These are phyloP conservation scores for Protobothrops flavoviridis DNA, from an alignment of 2,113 vertebrate species.

Conservation along the genomic window DNA sequence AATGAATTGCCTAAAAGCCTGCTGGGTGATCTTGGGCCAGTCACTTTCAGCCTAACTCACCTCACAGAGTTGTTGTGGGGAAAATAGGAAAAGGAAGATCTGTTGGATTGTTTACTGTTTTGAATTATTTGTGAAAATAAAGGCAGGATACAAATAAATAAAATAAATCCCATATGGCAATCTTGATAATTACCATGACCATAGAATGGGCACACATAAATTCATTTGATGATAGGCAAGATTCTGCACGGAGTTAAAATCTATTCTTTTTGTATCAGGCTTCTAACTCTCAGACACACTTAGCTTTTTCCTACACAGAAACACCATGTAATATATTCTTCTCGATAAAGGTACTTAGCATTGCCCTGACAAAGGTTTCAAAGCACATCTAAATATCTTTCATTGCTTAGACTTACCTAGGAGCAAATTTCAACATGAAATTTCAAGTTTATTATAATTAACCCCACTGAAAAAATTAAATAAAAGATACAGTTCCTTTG, in stretches of 20 bases:
- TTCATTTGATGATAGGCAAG: not conserved
- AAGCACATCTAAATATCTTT: constrained; percentile 32
- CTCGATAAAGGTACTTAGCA: not conserved
- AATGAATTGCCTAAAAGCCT: not conserved
- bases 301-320: not conserved
- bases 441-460: not conserved
- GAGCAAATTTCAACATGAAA: constrained; percentile 22
- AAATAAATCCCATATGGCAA: not conserved
- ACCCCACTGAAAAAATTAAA: not conserved
- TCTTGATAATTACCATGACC: not conserved
- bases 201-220: not conserved
- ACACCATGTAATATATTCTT: not conserved
- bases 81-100: not conserved
- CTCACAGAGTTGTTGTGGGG: not conserved
- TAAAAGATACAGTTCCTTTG: not conserved
- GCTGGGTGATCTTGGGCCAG: not conserved
- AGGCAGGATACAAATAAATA: not conserved
- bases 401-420: constrained; percentile 49
- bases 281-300: not conserved
- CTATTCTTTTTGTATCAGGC: not conserved
- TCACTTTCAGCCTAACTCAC: not conserved
- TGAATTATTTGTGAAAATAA: not conserved
- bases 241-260: not conserved
- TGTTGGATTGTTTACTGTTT: not conserved
- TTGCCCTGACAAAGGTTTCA: not conserved